A percentile compares a stretch with the other conserved stretches of the same genome.
Evolutionary conservation across 2,888 invertebrate genomes (phyloP).

Genomic region (Noctuana brunneofusca): DNA sequence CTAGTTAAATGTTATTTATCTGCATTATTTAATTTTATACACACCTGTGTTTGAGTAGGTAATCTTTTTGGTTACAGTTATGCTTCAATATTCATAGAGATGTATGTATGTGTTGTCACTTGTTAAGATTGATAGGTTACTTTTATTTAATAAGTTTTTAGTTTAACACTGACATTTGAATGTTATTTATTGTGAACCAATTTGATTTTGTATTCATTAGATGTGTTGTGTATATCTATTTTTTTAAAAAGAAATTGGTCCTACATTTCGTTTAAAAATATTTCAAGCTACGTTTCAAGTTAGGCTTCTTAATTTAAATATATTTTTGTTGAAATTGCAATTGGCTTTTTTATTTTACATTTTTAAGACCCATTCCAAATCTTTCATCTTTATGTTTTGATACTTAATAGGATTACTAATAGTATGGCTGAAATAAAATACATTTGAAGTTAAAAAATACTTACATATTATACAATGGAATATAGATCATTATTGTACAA

Average conservation of each 20-base stretch:
- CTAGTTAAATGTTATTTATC: constrained; percentile 59
- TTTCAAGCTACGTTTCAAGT: constrained; percentile 24
- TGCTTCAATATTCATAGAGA: background rate
- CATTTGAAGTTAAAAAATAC: no score
- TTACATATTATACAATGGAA: no score
- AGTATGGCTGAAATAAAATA: no score
- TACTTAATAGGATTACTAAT: background rate
- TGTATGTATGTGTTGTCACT: constrained; percentile 14
- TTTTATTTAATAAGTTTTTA: constrained; percentile 47
- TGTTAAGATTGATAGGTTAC: constrained; percentile 47
- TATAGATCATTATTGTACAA: no score
- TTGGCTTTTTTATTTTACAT: constrained; percentile 18
- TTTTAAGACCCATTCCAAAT: background rate
- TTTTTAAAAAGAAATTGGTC: constrained; percentile 23
- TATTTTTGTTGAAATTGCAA: constrained; percentile 34
- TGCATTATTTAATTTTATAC: background rate
- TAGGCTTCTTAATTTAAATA: constrained; percentile 34
- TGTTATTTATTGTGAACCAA: constrained; percentile 26
- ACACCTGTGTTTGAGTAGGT: background rate
- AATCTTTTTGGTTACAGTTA: background rate
- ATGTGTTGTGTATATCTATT: constrained; percentile 19
- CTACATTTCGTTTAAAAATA: constrained; percentile 9
- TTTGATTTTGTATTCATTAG: constrained; percentile 18
- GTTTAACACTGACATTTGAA: constrained; percentile 36
- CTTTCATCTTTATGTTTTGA: background rate